Conservation (phyloP, 2,113 vertebrate genomes). For the Thamnophis sirtalis region DNA sequence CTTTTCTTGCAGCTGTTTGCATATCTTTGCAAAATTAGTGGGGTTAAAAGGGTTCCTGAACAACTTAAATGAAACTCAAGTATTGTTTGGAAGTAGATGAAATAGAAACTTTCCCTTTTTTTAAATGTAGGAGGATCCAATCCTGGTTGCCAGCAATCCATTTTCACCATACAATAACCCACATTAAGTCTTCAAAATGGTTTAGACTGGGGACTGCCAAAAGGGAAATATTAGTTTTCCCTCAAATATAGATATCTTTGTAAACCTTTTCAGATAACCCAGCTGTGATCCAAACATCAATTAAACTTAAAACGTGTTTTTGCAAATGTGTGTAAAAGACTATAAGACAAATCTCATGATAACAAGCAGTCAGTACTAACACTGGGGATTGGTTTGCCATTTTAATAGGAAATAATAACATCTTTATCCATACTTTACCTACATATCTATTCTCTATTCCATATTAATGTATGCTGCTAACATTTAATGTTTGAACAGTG, state of each 20-base stretch:
- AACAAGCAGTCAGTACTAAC: background rate
- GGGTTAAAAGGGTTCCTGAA: background rate
- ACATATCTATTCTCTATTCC: background rate
- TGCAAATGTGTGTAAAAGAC: background rate
- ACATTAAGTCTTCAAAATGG: background rate
- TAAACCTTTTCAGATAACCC: background rate
- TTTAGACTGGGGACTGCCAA: background rate
- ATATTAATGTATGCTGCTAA: background rate
- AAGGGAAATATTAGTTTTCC: background rate
- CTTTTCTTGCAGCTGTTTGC: background rate
- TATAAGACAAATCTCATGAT: background rate
- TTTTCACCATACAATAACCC: background rate
- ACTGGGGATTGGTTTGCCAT: background rate
- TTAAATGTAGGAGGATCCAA: background rate
- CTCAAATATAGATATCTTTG: background rate
- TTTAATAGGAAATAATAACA: background rate
- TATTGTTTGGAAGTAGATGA: background rate
- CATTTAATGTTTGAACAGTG: no score
- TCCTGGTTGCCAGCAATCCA: background rate
- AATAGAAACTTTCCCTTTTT: background rate
- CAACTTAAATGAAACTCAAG: background rate
- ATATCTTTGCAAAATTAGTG: background rate
- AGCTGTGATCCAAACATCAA: background rate
- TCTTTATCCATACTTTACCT: background rate
- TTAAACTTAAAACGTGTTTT: background rate